Conservation (phyloP, 2,888 invertebrate genomes). For the Cataglyphis livida region DNA sequence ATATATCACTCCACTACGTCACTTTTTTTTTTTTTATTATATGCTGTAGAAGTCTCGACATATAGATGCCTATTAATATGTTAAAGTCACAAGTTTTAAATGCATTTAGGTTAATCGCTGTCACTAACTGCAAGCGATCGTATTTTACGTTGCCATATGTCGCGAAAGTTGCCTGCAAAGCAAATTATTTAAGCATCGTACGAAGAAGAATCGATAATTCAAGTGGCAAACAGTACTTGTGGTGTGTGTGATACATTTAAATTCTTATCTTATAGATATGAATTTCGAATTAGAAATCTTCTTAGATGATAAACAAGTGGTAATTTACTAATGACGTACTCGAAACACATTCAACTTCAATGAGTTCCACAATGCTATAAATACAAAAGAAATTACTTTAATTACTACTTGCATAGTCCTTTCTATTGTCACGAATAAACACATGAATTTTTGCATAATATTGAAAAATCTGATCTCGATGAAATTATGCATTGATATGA, state of each 20-base stretch:
- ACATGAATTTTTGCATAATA: not conserved
- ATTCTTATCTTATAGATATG: not conserved
- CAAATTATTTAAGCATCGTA: not conserved
- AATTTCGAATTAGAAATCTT: not conserved
- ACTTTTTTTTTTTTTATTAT: not conserved
- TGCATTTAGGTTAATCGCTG: slow-evolving; percentile 2
- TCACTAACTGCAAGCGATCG: not conserved
- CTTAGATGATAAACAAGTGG: not conserved
- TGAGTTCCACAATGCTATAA: not conserved
- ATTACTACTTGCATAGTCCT: not conserved
- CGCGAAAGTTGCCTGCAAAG: not conserved
- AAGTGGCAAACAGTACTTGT: not conserved
- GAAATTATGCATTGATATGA: not conserved
- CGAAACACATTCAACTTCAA: not conserved
- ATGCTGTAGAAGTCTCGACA: not conserved
- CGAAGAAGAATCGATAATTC: not conserved
- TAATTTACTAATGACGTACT: not conserved
- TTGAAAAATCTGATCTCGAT: not conserved
- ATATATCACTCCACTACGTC: not conserved
- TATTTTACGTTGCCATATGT: not conserved
- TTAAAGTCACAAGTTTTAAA: not conserved
- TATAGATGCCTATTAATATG: not conserved
- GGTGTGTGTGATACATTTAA: slow-evolving; percentile 13
- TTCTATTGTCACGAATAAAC: not conserved
- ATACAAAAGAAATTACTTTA: not conserved